Evolutionary conservation across 2,797 vertebrate species (phyloP).

Genomic region (Sebastiscus tertius): DNA sequence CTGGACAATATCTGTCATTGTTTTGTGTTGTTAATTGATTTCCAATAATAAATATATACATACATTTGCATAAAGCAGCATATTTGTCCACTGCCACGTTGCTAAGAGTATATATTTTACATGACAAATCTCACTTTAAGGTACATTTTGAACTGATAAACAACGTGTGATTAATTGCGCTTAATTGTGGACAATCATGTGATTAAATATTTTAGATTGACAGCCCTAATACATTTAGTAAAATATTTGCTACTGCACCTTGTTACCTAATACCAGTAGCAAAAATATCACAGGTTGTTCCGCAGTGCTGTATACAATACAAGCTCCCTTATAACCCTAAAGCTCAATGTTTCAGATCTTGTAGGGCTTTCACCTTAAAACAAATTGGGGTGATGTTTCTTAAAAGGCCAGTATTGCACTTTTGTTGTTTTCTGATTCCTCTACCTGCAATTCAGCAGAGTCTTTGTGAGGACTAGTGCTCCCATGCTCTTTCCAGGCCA

Average conservation of each 20-base stretch:
- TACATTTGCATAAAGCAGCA: too few species aligned
- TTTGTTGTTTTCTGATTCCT: conserved; percentile 79
- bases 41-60: too few species aligned
- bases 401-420: conserved; percentile 79
- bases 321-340: conserved; percentile 24
- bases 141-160: too few species aligned
- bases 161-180: too few species aligned
- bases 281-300: conserved; percentile 7
- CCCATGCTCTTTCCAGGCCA: conserved; percentile 80
- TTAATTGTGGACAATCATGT: not conserved
- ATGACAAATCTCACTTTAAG: too few species aligned
- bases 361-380: conserved; percentile 72
- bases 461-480: conserved; percentile 80
- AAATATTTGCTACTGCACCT: conserved; percentile 22
- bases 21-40: too few species aligned
- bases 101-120: too few species aligned
- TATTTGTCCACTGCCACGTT: too few species aligned
- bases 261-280: conserved; percentile 18
- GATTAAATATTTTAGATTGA: not conserved
- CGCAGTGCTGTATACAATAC: conserved; percentile 13
- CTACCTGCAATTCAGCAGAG: conserved; percentile 78
- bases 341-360: conserved; percentile 58
- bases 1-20: too few species aligned
- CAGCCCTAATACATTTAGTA: conserved; percentile 22
- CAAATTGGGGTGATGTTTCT: conserved; percentile 80